These are phyloP conservation scores for Sinopyrophorus schimmeli DNA, from an alignment of 2,888 invertebrate species.

Conservation along the genomic window DNA sequence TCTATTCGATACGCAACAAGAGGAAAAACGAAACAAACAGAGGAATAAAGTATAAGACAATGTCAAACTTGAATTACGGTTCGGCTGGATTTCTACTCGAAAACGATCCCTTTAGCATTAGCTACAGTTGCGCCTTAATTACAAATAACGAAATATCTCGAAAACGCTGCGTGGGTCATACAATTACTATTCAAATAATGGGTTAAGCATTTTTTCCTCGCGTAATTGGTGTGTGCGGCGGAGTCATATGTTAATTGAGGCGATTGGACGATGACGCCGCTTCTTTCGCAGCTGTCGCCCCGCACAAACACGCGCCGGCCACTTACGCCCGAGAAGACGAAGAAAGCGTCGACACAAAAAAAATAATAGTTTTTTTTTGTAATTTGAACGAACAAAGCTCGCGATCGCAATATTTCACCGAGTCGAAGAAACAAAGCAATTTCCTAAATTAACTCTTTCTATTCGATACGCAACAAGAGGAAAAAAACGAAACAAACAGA, in stretches of 20 bases:
- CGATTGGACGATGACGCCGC: conserved; percentile 40
- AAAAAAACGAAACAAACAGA: conserved; percentile 9
- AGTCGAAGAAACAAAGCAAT: conserved; percentile 6
- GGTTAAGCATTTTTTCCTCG: conserved; percentile 37
- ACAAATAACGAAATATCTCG: conserved; percentile 26
- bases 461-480: conserved; percentile 11
- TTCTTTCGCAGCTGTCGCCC: conserved; percentile 32
- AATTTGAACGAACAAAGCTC: not conserved
- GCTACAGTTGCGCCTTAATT: conserved; percentile 25
- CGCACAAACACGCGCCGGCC: conserved; percentile 22
- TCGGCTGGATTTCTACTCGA: conserved; percentile 29
- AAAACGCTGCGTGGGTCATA: conserved; percentile 37
- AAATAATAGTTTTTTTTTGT: not conserved
- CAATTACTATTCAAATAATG: conserved; percentile 46
- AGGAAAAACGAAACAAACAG: conserved; percentile 8
- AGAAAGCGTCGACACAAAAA: not conserved
- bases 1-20: conserved; percentile 13
- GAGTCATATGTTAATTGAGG: conserved; percentile 46
- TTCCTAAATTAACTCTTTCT: conserved; percentile 26
- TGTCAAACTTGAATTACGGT: conserved; percentile 38
- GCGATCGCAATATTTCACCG: not conserved
- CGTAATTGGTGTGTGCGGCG: conserved; percentile 38
- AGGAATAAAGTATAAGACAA: conserved; percentile 29
- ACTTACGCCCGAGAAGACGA: conserved; percentile 1
- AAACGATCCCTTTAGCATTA: too few relatives aligned